These are phyloP conservation scores for Polypedilum vanderplanki DNA, from an alignment of 1,140 invertebrate genomes.

Conservation along the genomic window DNA sequence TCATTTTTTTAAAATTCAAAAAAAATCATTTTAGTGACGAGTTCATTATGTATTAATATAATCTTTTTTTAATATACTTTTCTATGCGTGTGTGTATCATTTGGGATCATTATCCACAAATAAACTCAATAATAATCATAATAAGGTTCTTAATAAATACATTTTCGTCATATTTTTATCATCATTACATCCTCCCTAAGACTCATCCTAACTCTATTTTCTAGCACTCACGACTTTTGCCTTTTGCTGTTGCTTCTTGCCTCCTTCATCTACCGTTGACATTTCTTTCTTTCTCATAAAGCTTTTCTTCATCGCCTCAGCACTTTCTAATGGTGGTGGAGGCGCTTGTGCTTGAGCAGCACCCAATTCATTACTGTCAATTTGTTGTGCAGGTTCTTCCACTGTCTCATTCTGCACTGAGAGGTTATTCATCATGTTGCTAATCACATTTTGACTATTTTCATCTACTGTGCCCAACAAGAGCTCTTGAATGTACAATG, in stretches of 20 bases:
- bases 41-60: no score
- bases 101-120: no score
- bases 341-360: not conserved
- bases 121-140: not conserved
- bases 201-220: not conserved
- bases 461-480: not conserved
- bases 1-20: no score
- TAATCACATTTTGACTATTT: not conserved
- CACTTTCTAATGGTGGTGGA: not conserved
- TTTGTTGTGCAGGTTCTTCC: not conserved
- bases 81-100: no score
- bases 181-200: not conserved
- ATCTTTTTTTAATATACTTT: no score
- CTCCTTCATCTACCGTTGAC: not conserved
- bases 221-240: not conserved
- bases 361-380: not conserved
- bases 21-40: no score
- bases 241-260: slow-evolving; percentile 1
- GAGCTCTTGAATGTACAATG: slow-evolving; percentile 15
- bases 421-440: not conserved
- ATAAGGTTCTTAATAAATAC: not conserved
- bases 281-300: slow-evolving; percentile 26
- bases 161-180: not conserved
- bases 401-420: not conserved
- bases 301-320: not conserved